These are phyloP conservation scores for Lacanobia wlatinum DNA, from an alignment of 2,888 invertebrate genomes.

Conservation along the genomic window DNA sequence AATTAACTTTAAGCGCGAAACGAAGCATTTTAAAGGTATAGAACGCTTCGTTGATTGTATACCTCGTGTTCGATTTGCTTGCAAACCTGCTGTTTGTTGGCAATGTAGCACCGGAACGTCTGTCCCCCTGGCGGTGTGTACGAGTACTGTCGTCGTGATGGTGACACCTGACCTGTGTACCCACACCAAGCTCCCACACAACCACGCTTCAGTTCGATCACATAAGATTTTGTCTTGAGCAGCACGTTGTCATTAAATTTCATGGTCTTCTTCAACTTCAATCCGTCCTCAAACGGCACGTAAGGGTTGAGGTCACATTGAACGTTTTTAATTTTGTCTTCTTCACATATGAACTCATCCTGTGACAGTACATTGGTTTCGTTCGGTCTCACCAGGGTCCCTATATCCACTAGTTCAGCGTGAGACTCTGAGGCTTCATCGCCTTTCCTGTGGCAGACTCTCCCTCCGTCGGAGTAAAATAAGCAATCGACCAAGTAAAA, in stretches of 20 bases:
- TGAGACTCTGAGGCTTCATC: constrained; percentile 74
- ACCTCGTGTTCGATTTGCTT: no score
- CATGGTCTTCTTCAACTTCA: constrained; percentile 73
- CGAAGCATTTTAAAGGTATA: no score
- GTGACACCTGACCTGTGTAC: constrained; percentile 72
- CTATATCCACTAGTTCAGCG: constrained; percentile 79
- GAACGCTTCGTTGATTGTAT: no score
- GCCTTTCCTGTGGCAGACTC: constrained; percentile 82
- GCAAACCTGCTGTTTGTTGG: no score
- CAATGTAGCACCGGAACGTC: no score
- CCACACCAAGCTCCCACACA: constrained; percentile 83
- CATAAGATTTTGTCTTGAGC: constrained; percentile 72
- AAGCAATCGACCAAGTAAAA: constrained; percentile 86
- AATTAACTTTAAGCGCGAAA: no score
- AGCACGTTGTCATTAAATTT: constrained; percentile 73
- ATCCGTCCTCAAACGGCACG: constrained; percentile 75
- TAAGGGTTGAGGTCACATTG: constrained; percentile 81
- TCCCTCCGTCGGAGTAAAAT: constrained; percentile 79
- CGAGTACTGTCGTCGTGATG: constrained; percentile 69
- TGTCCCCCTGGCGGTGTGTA: constrained; percentile 68
- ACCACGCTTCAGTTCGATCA: constrained; percentile 72
- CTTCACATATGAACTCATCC: constrained; percentile 85
- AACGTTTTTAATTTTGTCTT: constrained; percentile 71
- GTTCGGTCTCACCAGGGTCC: constrained; percentile 78
- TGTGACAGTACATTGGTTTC: constrained; percentile 80